Conservation (phyloP, 2,888 invertebrate genomes). For the Trichogramma dendrolimi region DNA sequence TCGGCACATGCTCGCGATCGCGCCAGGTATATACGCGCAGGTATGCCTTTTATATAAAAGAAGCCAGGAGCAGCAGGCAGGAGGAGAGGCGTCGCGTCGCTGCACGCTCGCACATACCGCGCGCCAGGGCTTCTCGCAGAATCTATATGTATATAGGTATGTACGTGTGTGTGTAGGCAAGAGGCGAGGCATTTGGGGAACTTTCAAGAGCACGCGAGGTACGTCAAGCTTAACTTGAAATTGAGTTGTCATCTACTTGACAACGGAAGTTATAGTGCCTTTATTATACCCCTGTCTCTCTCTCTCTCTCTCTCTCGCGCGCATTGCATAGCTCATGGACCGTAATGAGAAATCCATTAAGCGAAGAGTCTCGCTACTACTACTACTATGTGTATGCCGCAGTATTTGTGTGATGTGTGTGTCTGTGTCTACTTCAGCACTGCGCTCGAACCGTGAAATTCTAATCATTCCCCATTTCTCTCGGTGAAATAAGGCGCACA, state of each 20-base stretch:
- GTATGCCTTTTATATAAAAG: no score
- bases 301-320: neutral
- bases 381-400: neutral
- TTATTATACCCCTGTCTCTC: slow-evolving; percentile 38
- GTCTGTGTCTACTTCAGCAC: no score
- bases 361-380: neutral
- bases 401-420: no score
- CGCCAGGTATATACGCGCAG: no score
- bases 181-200: slow-evolving; percentile 31
- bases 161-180: slow-evolving; percentile 19
- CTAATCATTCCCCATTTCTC: no score
- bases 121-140: neutral
- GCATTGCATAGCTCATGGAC: slow-evolving; percentile 17
- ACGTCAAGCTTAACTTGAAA: slow-evolving; percentile 49
- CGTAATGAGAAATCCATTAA: slow-evolving; percentile 46
- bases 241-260: slow-evolving; percentile 51
- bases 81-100: no score
- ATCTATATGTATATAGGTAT: neutral
- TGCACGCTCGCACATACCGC: no score
- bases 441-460: no score
- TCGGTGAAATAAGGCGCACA: no score
- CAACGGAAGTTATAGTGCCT: slow-evolving; percentile 43
- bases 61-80: no score
- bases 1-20: no score
- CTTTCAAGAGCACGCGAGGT: slow-evolving; percentile 48